Evolutionary conservation across 2,888 invertebrate species (phyloP).

Genomic region (Idaea dimidiata): DNA sequence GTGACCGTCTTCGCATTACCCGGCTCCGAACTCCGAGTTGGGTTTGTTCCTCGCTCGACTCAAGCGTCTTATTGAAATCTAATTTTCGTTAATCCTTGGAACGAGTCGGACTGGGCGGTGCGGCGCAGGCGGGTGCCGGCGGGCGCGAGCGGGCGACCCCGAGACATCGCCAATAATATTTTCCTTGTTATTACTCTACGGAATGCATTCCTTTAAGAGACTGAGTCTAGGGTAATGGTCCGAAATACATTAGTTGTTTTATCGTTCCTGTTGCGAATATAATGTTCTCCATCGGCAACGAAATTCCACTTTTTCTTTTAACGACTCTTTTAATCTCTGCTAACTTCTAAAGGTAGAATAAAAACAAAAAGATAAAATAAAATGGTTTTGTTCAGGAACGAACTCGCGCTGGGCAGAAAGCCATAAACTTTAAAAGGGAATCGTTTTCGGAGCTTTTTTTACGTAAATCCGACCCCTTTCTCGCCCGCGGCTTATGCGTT

Average conservation of each 20-base stretch:
- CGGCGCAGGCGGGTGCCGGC: not conserved
- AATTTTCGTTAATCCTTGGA: constrained; percentile 76
- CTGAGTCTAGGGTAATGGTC: constrained; percentile 34
- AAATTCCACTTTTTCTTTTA: constrained; percentile 27
- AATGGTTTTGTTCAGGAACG: constrained; percentile 29
- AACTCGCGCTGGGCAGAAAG: constrained; percentile 31
- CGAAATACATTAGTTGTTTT: constrained; percentile 30
- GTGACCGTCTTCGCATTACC: constrained; percentile 68
- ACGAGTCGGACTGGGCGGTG: constrained; percentile 47
- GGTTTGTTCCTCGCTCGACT: constrained; percentile 64
- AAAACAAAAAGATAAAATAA: constrained; percentile 23
- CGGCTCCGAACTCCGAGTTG: constrained; percentile 66
- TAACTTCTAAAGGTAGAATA: constrained; percentile 28
- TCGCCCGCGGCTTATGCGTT: constrained; percentile 21
- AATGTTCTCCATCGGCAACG: constrained; percentile 22
- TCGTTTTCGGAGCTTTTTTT: constrained; percentile 32
- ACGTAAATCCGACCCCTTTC: constrained; percentile 27
- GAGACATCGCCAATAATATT: constrained; percentile 61
- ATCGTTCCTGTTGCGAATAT: constrained; percentile 26
- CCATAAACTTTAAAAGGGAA: constrained; percentile 34
- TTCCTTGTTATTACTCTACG: constrained; percentile 52
- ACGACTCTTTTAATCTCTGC: constrained; percentile 31
- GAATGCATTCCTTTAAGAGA: constrained; percentile 41
- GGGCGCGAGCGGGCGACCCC: constrained; percentile 23
- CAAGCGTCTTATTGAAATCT: constrained; percentile 79